A percentile compares a stretch with the other conserved stretches of the same genome.
Evolutionary conservation across 1,140 invertebrate species (phyloP).

Genomic region (Drosophila novamexicana): DNA sequence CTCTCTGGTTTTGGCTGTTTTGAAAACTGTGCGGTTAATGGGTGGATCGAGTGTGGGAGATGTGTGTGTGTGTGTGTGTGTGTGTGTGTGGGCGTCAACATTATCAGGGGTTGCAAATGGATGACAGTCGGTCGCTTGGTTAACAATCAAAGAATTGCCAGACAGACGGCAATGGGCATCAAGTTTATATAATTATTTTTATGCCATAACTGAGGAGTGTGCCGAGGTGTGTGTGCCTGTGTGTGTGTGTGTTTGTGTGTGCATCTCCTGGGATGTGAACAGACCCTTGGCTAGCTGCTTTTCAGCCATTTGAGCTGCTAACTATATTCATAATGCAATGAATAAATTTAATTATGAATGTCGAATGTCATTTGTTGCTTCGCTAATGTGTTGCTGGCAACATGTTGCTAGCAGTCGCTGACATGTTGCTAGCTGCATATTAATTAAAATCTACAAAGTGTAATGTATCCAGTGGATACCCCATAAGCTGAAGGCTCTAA

Average conservation of each 20-base stretch:
- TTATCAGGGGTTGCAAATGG: constrained; percentile 74
- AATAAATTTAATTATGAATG: constrained; percentile 68
- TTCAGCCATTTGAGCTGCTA: constrained; percentile 45
- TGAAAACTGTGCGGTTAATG: constrained; percentile 70
- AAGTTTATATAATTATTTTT: constrained; percentile 83
- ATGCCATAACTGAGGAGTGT: constrained; percentile 68
- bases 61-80: neutral
- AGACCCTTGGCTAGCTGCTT: constrained; percentile 12
- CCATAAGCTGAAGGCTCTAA: constrained; percentile 12
- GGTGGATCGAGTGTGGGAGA: neutral
- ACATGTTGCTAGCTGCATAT: constrained; percentile 61
- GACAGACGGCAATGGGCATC: constrained; percentile 70
- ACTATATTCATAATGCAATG: constrained; percentile 71
- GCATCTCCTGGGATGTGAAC: constrained; percentile 53
- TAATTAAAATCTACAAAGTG: constrained; percentile 68
- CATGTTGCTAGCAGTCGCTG: constrained; percentile 32
- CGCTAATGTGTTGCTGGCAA: constrained; percentile 61
- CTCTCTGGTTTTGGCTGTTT: constrained; percentile 71
- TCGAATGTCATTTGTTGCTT: constrained; percentile 50
- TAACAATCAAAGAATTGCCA: constrained; percentile 68
- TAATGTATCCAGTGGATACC: constrained; percentile 33
- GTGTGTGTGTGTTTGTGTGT: constrained; percentile 25
- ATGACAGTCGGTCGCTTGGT: constrained; percentile 24
- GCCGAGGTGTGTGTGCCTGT: constrained; percentile 25
- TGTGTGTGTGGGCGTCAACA: constrained; percentile 40